These are phyloP conservation scores for Megastigmus dorsalis DNA, from an alignment of 2,888 invertebrate species.

Conservation along the genomic window DNA sequence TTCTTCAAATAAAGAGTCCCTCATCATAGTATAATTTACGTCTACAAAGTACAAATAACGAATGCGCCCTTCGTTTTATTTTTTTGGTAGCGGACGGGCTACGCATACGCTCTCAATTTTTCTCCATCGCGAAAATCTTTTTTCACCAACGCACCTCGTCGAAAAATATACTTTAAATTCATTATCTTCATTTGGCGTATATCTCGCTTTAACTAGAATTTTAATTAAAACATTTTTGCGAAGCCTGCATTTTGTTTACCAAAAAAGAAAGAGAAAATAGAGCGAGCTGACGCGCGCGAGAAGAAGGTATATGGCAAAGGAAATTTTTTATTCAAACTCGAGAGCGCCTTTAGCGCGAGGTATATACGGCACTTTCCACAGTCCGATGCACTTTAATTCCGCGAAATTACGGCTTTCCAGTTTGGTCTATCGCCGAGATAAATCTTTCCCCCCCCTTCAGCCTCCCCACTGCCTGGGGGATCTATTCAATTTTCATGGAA, in stretches of 20 bases:
- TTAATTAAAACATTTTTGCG: slow-evolving; percentile 41
- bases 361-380: slow-evolving; percentile 1
- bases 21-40: too few relatives aligned
- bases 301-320: not conserved
- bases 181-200: not conserved
- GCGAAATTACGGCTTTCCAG: slow-evolving; percentile 25
- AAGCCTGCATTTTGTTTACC: not conserved
- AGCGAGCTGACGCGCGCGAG: too few relatives aligned
- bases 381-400: slow-evolving; percentile 44
- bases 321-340: slow-evolving; percentile 40
- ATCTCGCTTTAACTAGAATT: slow-evolving; percentile 43
- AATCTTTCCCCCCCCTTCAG: slow-evolving; percentile 1
- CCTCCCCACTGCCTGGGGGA: not conserved
- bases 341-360: too few relatives aligned
- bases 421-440: slow-evolving; percentile 23
- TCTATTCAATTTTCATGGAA: slow-evolving; percentile 23
- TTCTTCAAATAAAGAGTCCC: too few relatives aligned
- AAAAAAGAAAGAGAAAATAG: not conserved
- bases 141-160: not conserved
- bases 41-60: too few relatives aligned
- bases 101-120: not conserved
- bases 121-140: not conserved
- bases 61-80: too few relatives aligned
- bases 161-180: slow-evolving; percentile 22
- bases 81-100: too few relatives aligned